Percentiles rank a stretch among this genome's conserved stretches.
phyloP scores from a whole-genome alignment of 2,113 vertebrate species.

The Colistium nudipinnis region DNA sequence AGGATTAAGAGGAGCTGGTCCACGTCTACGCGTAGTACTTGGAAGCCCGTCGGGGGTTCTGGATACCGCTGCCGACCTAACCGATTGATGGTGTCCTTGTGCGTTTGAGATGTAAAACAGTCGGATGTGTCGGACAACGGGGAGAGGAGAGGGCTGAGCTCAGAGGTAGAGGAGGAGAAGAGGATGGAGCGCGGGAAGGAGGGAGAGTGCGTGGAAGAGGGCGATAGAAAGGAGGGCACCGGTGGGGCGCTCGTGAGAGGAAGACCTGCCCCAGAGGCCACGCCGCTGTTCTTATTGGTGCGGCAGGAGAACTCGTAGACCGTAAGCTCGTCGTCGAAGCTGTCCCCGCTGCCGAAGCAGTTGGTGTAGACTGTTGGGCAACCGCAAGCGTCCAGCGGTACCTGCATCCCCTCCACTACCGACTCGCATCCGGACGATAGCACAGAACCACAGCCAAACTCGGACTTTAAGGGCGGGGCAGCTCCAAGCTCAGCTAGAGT shows the following conservation, averaged over 20 bases:
- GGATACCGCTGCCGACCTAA: conserved; percentile 79
- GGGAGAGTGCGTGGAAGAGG: conserved; percentile 80
- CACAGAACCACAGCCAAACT: conserved; percentile 67
- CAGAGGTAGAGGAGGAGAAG: conserved; percentile 71
- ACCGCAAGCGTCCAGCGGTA: conserved; percentile 83
- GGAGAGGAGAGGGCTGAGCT: conserved; percentile 81
- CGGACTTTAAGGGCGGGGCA: conserved; percentile 55
- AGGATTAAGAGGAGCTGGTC: conserved; percentile 74
- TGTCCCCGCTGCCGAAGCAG: conserved; percentile 85
- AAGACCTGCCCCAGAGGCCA: conserved; percentile 44
- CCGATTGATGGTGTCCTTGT: conserved; percentile 78
- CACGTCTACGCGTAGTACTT: conserved; percentile 83
- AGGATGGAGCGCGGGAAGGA: conserved; percentile 68
- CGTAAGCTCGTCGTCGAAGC: conserved; percentile 79
- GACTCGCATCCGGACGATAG: conserved; percentile 73
- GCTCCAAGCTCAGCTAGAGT: conserved; percentile 17
- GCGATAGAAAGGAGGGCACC: conserved; percentile 66
- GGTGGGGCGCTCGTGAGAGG: conserved; percentile 66
- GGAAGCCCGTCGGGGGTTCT: conserved; percentile 82
- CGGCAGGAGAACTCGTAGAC: conserved; percentile 76
- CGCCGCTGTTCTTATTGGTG: conserved; percentile 41
- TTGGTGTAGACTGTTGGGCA: conserved; percentile 88
- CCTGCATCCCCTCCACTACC: conserved; percentile 68
- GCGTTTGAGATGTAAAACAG: conserved; percentile 58
- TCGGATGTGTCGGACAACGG: conserved; percentile 64